Evolutionary conservation across 2,888 invertebrate species (phyloP).

Genomic region (Trissolcus brochymenae): DNA sequence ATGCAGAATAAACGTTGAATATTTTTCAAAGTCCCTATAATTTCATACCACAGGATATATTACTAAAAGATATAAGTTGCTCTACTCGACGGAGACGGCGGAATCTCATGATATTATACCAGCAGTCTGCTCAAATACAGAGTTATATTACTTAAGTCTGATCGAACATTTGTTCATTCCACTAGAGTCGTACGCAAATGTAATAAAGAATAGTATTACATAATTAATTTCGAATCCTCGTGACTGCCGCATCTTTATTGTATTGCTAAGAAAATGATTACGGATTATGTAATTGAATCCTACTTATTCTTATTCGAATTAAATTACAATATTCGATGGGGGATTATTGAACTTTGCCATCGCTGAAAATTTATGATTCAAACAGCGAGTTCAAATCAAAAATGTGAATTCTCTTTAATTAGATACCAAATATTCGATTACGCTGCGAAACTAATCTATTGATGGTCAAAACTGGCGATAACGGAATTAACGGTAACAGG

Average conservation of each 20-base stretch:
- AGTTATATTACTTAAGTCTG: slow-evolving; percentile 43
- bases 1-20: too few relatives aligned
- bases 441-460: slow-evolving; percentile 34
- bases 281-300: too few relatives aligned
- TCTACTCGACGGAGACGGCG: not conserved
- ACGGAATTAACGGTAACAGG: slow-evolving; percentile 35
- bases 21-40: not conserved
- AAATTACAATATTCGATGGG: too few relatives aligned
- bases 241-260: not conserved
- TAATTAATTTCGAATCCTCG: slow-evolving; percentile 10
- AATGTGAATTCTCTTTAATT: slow-evolving; percentile 22
- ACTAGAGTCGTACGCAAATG: slow-evolving; percentile 16
- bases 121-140: slow-evolving; percentile 21
- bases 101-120: slow-evolving; percentile 31
- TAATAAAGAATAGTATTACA: slow-evolving; percentile 29
- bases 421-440: slow-evolving; percentile 33
- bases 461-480: slow-evolving; percentile 38
- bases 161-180: slow-evolving; percentile 36
- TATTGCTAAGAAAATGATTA: too few relatives aligned
- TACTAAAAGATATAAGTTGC: slow-evolving; percentile 2
- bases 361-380: too few relatives aligned
- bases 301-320: too few relatives aligned
- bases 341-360: too few relatives aligned
- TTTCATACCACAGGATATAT: not conserved
- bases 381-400: not conserved